These are phyloP conservation scores for Florisuga fusca DNA, from an alignment of 2,797 vertebrate species.

Conservation along the genomic window DNA sequence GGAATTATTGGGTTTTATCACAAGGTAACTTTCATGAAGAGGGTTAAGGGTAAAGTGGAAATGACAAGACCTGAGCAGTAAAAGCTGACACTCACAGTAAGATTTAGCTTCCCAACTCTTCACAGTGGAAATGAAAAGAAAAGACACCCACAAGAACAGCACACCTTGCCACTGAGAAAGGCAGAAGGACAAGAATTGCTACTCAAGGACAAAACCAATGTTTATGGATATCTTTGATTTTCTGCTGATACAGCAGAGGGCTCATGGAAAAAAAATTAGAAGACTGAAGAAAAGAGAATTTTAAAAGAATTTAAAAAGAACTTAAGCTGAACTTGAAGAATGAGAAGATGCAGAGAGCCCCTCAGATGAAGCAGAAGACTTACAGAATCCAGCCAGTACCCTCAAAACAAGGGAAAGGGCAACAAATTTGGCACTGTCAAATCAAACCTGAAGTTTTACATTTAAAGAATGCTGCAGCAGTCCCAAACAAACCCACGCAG, in stretches of 20 bases:
- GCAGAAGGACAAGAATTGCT: not conserved
- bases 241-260: not conserved
- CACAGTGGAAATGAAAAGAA: not conserved
- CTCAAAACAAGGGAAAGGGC: not conserved
- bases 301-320: not conserved
- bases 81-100: not conserved
- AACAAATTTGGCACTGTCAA: not conserved
- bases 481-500: rapidly evolving
- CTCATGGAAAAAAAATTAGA: not conserved
- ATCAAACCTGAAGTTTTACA: not conserved
- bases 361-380: not conserved
- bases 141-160: not conserved
- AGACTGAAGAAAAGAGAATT: not conserved
- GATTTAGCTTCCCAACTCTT: not conserved
- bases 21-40: not conserved
- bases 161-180: not conserved
- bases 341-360: not conserved
- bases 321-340: not conserved
- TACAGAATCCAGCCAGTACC: not conserved
- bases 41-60: not conserved
- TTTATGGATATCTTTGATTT: not conserved
- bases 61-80: not conserved
- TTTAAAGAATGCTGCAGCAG: not conserved
- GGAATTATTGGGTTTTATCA: not conserved
- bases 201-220: not conserved